Conservation (phyloP, 35 echinoderm and acorn worm genomes). For the Diadema setosum region DNA sequence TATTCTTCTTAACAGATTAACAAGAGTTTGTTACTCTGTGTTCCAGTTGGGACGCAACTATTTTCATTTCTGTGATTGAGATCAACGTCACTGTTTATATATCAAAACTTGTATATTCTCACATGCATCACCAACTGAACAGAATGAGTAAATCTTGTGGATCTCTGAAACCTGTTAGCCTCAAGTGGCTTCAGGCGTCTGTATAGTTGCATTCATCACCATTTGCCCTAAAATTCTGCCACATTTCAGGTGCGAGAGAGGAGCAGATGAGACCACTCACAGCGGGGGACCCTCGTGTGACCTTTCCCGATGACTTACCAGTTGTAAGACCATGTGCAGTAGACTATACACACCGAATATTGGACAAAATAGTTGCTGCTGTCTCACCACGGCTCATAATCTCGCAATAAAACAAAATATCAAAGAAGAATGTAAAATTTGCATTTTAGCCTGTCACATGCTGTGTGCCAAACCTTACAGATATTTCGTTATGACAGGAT, state of each 20-base stretch:
- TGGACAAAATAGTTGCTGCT: not conserved
- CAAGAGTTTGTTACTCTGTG: too few relatives aligned
- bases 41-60: too few relatives aligned
- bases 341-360: not conserved
- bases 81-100: not conserved
- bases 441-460: not conserved
- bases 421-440: not conserved
- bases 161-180: not conserved
- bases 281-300: constrained; percentile 61
- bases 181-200: too few relatives aligned
- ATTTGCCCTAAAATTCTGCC: too few relatives aligned
- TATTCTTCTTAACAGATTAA: too few relatives aligned
- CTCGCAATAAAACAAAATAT: not conserved
- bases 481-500: not conserved
- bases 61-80: too few relatives aligned
- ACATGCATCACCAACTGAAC: not conserved
- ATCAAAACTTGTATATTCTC: not conserved
- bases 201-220: too few relatives aligned
- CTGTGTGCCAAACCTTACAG: not conserved
- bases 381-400: not conserved
- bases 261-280: constrained; percentile 52
- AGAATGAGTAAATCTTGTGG: not conserved
- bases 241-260: constrained; percentile 29
- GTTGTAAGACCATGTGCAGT: not conserved
- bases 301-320: constrained; percentile 66